A percentile compares a stretch with the other conserved stretches of the same genome.
Evolutionary conservation across 2,797 vertebrate genomes (phyloP).

Genomic region (Danio tinwini): DNA sequence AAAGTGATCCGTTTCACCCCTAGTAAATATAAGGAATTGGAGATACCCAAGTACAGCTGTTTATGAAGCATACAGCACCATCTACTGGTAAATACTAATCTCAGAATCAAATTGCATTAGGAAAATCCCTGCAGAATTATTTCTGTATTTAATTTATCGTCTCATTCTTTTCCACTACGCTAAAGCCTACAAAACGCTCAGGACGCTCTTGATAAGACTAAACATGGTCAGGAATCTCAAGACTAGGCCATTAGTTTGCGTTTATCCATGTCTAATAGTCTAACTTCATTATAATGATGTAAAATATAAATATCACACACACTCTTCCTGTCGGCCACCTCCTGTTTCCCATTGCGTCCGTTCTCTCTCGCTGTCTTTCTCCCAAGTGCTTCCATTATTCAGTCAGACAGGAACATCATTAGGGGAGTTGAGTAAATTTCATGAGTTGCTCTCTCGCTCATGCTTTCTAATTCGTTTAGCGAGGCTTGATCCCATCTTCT

Average conservation of each 20-base stretch:
- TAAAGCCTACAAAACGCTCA: neutral
- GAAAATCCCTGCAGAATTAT: no score
- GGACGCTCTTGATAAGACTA: neutral
- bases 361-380: conserved; percentile 32
- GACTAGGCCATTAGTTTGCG: neutral
- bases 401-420: conserved; percentile 77
- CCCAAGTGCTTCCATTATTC: conserved; percentile 63
- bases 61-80: no score
- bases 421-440: conserved; percentile 78
- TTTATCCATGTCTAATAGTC: neutral
- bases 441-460: conserved; percentile 59
- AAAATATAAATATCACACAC: conserved; percentile 21
- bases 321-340: conserved; percentile 24
- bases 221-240: neutral
- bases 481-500: conserved; percentile 61
- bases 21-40: no score
- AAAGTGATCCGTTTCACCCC: no score
- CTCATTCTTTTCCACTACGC: no score
- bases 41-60: no score
- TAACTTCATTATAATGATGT: conserved; percentile 32
- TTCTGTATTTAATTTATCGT: no score
- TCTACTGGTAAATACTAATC: no score
- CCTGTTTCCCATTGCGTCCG: conserved; percentile 19
- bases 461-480: conserved; percentile 60
- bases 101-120: no score